phyloP scores from a whole-genome alignment of 2,797 vertebrate species.

The Sebastes oblongus region DNA sequence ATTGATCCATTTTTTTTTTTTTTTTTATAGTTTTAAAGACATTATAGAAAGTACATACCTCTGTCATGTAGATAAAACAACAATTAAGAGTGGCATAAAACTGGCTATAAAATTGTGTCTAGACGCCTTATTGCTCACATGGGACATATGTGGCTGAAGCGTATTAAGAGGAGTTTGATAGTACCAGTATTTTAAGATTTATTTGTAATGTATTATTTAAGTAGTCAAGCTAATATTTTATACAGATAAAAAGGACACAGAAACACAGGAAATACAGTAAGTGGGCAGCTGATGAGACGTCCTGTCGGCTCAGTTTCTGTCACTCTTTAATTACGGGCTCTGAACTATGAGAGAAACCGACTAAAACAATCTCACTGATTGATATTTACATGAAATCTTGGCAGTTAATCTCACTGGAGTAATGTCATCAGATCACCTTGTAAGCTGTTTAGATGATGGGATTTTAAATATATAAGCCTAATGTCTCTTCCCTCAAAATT shows the following conservation, averaged over 20 bases:
- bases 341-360: conserved; percentile 26
- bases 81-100: conserved; percentile 57
- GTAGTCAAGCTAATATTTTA: not conserved
- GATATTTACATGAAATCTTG: conserved; percentile 60
- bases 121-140: conserved; percentile 47
- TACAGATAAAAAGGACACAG: conserved; percentile 5
- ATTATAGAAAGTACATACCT: conserved; percentile 27
- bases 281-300: conserved; percentile 33
- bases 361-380: conserved; percentile 49
- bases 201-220: conserved; percentile 36
- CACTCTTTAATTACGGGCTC: conserved; percentile 17
- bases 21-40: conserved; percentile 44
- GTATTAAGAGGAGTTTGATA: conserved; percentile 36
- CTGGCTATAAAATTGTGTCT: conserved; percentile 50
- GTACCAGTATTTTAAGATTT: conserved; percentile 28
- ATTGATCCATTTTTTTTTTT: conserved; percentile 33
- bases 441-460: conserved; percentile 43
- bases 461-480: conserved; percentile 42
- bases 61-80: conserved; percentile 43
- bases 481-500: conserved; percentile 6
- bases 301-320: conserved; percentile 35
- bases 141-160: conserved; percentile 42
- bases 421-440: conserved; percentile 47
- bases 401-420: conserved; percentile 37
- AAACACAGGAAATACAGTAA: conserved; percentile 8